Evolutionary conservation across 2,113 vertebrate genomes (phyloP).

Genomic region (Odontophorus gujanensis): DNA sequence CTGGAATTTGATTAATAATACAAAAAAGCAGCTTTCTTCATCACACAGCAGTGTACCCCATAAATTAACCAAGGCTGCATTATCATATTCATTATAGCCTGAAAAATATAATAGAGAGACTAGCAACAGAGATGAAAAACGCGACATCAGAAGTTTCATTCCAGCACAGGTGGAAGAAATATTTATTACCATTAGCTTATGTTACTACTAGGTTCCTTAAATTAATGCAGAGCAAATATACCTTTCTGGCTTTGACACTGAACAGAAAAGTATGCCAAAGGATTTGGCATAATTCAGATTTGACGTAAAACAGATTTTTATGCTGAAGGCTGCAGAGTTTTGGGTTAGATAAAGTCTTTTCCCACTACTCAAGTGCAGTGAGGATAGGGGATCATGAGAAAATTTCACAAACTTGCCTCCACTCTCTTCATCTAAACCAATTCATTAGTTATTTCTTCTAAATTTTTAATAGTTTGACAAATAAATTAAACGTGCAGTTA

Average conservation of each 20-base stretch:
- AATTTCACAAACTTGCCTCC: neutral
- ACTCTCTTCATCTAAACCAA: neutral
- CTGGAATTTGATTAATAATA: slow-evolving; percentile 45
- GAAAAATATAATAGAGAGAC: slow-evolving; percentile 59
- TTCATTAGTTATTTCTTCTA: neutral
- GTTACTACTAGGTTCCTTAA: slow-evolving; percentile 29
- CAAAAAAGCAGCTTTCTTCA: neutral
- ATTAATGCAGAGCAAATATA: slow-evolving; percentile 47
- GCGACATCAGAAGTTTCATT: slow-evolving; percentile 64
- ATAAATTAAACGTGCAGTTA: neutral
- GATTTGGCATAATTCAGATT: too few relatives aligned
- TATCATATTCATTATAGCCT: slow-evolving; percentile 65
- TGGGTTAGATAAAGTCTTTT: neutral
- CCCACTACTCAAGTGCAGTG: neutral
- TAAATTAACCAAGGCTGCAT: slow-evolving; percentile 63
- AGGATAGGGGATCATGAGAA: neutral
- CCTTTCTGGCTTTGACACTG: slow-evolving; percentile 17
- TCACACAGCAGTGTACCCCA: neutral
- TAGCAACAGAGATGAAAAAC: slow-evolving; percentile 45
- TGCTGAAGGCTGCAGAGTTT: neutral
- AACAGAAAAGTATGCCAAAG: slow-evolving; percentile 1
- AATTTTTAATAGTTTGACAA: neutral
- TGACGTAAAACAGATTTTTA: neutral
- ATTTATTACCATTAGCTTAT: slow-evolving; percentile 40
- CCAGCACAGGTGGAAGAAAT: slow-evolving; percentile 42